Evolutionary conservation across 2,797 vertebrate species (phyloP).

Genomic region (Chromobotia macracanthus): DNA sequence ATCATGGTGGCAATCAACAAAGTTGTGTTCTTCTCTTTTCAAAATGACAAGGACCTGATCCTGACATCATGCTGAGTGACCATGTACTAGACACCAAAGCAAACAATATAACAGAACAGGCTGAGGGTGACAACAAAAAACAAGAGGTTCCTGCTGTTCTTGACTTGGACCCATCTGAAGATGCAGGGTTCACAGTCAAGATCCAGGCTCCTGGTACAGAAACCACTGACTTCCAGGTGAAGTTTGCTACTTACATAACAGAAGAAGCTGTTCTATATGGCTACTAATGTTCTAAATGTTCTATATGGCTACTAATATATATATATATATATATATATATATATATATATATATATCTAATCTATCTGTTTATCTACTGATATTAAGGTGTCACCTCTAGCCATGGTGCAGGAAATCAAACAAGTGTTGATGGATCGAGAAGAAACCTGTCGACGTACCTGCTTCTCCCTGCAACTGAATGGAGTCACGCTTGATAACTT

Average conservation of each 20-base stretch:
- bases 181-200: conserved; percentile 84
- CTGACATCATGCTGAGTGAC: conserved; percentile 6
- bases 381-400: conserved; percentile 89
- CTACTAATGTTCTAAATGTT: too few species aligned
- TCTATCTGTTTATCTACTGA: neutral
- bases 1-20: neutral
- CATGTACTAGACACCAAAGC: conserved; percentile 8
- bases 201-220: conserved; percentile 86
- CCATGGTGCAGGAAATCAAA: conserved; percentile 93
- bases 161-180: conserved; percentile 86
- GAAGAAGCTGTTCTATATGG: neutral
- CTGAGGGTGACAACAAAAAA: neutral
- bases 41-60: conserved; percentile 27
- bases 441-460: conserved; percentile 90
- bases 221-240: conserved; percentile 89
- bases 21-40: conserved; percentile 19
- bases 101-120: conserved; percentile 26
- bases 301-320: neutral
- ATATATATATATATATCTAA: neutral
- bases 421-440: conserved; percentile 94
- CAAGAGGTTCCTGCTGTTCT: conserved; percentile 53
- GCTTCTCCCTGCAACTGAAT: conserved; percentile 91
- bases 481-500: conserved; percentile 85
- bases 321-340: neutral
- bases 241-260: neutral